Evolutionary conservation across 2,888 invertebrate genomes (phyloP).

Genomic region (Schizotus pectinicornis): DNA sequence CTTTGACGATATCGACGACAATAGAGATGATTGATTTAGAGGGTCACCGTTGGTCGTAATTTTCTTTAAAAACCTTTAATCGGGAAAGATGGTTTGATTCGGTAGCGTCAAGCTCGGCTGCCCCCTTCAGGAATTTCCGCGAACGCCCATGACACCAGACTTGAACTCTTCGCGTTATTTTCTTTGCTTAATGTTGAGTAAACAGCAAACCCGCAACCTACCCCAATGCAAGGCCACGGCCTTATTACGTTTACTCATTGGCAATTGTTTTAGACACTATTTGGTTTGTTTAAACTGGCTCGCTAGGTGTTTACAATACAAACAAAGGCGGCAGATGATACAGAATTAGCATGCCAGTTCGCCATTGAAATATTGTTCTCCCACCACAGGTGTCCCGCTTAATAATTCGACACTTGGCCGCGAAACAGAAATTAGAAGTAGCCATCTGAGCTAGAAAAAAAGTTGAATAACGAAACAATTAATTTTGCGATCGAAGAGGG

Average conservation of each 20-base stretch:
- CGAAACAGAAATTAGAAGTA: neutral
- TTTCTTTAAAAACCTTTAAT: no score
- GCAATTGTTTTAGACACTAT: constrained; percentile 47
- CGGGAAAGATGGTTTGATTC: no score
- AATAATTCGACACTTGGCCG: constrained; percentile 13
- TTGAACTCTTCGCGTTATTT: neutral
- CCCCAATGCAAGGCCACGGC: constrained; percentile 34
- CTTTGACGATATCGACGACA: no score
- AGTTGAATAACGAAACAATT: neutral
- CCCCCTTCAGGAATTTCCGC: no score
- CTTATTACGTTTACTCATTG: constrained; percentile 35
- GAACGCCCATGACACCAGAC: no score
- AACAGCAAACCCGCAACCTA: constrained; percentile 28
- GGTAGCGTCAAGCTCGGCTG: no score
- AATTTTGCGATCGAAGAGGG: constrained; percentile 2
- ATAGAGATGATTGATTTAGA: no score
- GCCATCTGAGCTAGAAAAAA: no score
- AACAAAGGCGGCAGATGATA: constrained; percentile 53
- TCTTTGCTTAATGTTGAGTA: constrained; percentile 8
- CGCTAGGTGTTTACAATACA: constrained; percentile 55
- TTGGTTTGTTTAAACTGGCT: constrained; percentile 56
- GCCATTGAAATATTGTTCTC: constrained; percentile 37
- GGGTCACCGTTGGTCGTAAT: no score
- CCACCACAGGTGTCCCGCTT: constrained; percentile 30
- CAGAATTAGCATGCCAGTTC: constrained; percentile 47